Base-by-base conservation (phyloP, 2,797 vertebrate genomes). In the Schizopygopsis malacanthus region DNA sequence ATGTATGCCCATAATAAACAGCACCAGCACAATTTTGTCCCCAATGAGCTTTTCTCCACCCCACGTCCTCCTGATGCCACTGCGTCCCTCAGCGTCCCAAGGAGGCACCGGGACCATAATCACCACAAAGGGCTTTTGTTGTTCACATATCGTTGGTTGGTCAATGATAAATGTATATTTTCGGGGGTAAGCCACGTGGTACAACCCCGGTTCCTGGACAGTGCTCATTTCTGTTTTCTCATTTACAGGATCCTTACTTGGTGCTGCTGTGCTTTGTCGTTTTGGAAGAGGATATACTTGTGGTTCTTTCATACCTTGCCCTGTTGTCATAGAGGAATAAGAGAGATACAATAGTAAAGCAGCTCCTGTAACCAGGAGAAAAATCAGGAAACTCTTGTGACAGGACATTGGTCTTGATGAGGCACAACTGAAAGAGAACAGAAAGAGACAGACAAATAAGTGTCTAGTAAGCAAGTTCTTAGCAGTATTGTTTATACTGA, bases 61-160 rank as follows among this genome's bases (percentile, higher is more conserved):
- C 97, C 96, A 98, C 0, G 96, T 97, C 9, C 83, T 89, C 63
- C 96, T 92, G 85, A 97, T 94, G 61, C 90, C 92, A 0, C 90
- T 1, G 0, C 96, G 88, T 0, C 71, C 89, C 0, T 12, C 73
- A 0, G 47, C 0, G 4, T 95, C 85, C 1, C 9, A 4, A 63
- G 84, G 84, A 7, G 43, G 9, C 20, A 85, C 77, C 0, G 86
- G 93, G 63, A 96, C 94, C 73, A 97, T 86, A 41, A 96, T 85
- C 15, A 96, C 93, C 87, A 96, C 82, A 81, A 96, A 96, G 0
- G 95, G 96, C 0, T 76, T 9, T 6, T 39, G n/a, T 0, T 4
- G 4, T n/a, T 81, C 85, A 88, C 95, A 96, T 33, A 92, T 93
- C 0, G 93, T 79, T 0, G 88, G 70, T 22, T 94, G 90, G 82